phyloP scores from a whole-genome alignment of 2,888 invertebrate species.

The Drosophila engyochracea region DNA sequence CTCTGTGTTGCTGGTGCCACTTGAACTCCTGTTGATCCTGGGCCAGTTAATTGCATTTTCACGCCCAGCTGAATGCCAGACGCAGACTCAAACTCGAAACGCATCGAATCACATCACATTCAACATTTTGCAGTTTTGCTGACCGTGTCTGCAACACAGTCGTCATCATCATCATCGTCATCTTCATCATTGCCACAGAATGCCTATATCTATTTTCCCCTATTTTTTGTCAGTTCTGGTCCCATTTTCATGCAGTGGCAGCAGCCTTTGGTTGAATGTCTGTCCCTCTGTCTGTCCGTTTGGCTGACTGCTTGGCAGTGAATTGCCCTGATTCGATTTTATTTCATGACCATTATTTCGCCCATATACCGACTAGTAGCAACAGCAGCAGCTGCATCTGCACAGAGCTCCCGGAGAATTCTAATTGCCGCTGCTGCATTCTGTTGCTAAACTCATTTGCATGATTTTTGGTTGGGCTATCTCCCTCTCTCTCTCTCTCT shows the following conservation, averaged over 20 bases:
- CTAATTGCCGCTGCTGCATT: conserved; percentile 35
- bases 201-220: conserved; percentile 11
- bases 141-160: conserved; percentile 13
- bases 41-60: conserved; percentile 77
- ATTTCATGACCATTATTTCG: conserved; percentile 68
- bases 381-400: not conserved
- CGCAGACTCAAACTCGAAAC: conserved; percentile 31
- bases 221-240: conserved; percentile 24
- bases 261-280: conserved; percentile 13
- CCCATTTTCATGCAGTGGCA: conserved; percentile 1
- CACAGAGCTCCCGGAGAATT: conserved; percentile 37
- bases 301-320: conserved; percentile 29
- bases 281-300: not conserved
- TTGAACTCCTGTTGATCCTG: conserved; percentile 22
- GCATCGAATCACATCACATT: conserved; percentile 47
- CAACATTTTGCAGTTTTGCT: conserved; percentile 55
- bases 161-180: conserved; percentile 28
- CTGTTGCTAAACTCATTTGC: conserved; percentile 71
- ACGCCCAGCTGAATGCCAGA: conserved; percentile 69
- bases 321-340: conserved; percentile 71
- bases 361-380: conserved; percentile 6
- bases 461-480: conserved; percentile 58
- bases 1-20: not conserved
- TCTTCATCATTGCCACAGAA: conserved; percentile 42
- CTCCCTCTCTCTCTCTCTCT: conserved; percentile 4